Conservation (phyloP, 2,113 vertebrate genomes). For the Lipotes vexillifer region DNA sequence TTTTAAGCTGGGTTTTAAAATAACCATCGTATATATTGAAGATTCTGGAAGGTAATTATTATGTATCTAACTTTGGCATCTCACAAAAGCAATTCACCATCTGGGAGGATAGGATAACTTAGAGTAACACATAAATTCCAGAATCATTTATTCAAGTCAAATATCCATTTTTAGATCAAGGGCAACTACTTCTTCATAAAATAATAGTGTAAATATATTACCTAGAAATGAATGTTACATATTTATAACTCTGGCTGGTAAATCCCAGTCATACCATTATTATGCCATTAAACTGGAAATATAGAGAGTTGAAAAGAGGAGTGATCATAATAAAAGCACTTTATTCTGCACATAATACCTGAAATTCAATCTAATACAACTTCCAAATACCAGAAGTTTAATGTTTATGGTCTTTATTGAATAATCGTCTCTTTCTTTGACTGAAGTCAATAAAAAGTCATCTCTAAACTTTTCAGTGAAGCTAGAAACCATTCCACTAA, state of each 20-base stretch:
- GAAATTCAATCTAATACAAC: constrained; percentile 72
- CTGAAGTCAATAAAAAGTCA: constrained; percentile 70
- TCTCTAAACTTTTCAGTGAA: constrained; percentile 52
- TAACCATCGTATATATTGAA: constrained; percentile 32
- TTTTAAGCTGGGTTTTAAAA: constrained; percentile 44
- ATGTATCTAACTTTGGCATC: constrained; percentile 51
- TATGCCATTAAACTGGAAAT: constrained; percentile 72
- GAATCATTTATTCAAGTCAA: constrained; percentile 70
- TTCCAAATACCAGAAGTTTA: constrained; percentile 67
- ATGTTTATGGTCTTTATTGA: constrained; percentile 69
- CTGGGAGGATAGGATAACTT: constrained; percentile 38
- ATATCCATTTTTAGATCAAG: constrained; percentile 68
- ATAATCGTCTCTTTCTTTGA: constrained; percentile 63
- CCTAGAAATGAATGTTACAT: constrained; percentile 70
- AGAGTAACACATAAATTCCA: constrained; percentile 57
- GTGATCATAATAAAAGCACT: constrained; percentile 68
- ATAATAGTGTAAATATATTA: constrained; percentile 68
- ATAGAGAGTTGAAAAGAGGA: constrained; percentile 60
- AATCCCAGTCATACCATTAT: constrained; percentile 67
- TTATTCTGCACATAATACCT: constrained; percentile 69
- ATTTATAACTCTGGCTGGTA: constrained; percentile 73
- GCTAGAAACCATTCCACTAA: constrained; percentile 75
- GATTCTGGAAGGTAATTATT: constrained; percentile 44
- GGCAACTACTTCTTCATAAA: constrained; percentile 67
- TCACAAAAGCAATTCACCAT: constrained; percentile 21